A percentile compares a stretch with the other conserved stretches of the same genome.
phyloP scores from a whole-genome alignment of 1,140 invertebrate species.

The Pseudomyrmex gracilis region DNA sequence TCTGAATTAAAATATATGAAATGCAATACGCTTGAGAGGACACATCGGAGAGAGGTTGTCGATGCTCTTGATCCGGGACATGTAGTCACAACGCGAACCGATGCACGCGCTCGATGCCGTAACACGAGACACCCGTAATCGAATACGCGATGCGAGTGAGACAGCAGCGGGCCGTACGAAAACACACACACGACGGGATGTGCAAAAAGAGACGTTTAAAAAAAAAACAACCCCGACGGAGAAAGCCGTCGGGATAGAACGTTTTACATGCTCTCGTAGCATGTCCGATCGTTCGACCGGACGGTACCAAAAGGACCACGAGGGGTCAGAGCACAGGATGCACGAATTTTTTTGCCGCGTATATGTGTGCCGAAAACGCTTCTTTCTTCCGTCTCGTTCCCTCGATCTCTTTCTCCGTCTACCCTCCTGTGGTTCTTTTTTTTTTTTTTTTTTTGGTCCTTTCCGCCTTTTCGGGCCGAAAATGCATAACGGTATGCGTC shows the following conservation, averaged over 20 bases:
- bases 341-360: conserved; percentile 69
- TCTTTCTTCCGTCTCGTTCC: conserved; percentile 41
- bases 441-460: conserved; percentile 14
- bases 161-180: conserved; percentile 26
- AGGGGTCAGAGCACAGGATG: conserved; percentile 74
- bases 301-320: conserved; percentile 59
- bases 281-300: conserved; percentile 60
- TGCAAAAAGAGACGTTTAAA: conserved; percentile 65
- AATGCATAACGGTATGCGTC: conserved; percentile 80
- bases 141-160: conserved; percentile 77
- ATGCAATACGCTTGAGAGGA: conserved; percentile 23
- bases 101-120: conserved; percentile 71
- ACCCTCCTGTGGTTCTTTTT: neutral
- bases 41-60: conserved; percentile 32
- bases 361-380: conserved; percentile 4
- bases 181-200: conserved; percentile 60
- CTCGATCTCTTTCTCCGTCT: conserved; percentile 25
- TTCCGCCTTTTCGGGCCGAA: conserved; percentile 53
- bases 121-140: conserved; percentile 81
- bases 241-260: conserved; percentile 47
- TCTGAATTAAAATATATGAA: conserved; percentile 48
- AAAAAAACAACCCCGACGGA: conserved; percentile 7
- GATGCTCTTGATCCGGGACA: neutral
- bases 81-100: conserved; percentile 49
- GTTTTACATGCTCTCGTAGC: conserved; percentile 20